phyloP scores from a whole-genome alignment of 2,797 vertebrate species.

The Enteromius argenteus region DNA sequence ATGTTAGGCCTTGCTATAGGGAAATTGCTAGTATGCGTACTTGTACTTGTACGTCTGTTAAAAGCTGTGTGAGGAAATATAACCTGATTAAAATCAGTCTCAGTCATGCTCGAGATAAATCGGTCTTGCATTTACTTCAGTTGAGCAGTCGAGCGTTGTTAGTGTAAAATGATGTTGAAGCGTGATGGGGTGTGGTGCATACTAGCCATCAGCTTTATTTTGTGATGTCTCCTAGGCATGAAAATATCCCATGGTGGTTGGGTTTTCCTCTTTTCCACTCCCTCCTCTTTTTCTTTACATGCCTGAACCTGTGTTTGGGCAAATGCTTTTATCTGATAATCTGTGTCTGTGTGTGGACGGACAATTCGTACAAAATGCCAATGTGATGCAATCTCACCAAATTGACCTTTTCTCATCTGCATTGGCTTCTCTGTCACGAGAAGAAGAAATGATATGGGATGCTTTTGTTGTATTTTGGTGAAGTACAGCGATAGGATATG shows the following conservation, averaged over 20 bases:
- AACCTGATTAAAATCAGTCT: slow-evolving; percentile 16
- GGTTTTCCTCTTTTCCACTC: slow-evolving; percentile 34
- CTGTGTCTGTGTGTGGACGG: neutral
- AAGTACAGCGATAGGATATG: neutral
- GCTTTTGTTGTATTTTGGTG: slow-evolving; percentile 10
- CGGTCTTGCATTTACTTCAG: neutral
- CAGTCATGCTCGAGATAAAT: slow-evolving; percentile 27
- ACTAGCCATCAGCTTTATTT: slow-evolving; percentile 32
- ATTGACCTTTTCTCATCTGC: slow-evolving; percentile 16
- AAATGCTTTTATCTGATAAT: slow-evolving; percentile 57
- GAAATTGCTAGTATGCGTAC: neutral
- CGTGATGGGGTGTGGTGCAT: slow-evolving; percentile 43
- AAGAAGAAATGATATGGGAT: slow-evolving; percentile 4
- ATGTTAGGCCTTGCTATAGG: neutral
- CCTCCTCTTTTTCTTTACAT: slow-evolving; percentile 36
- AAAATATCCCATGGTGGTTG: slow-evolving; percentile 44
- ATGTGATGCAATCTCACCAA: slow-evolving; percentile 32
- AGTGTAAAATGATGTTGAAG: slow-evolving; percentile 30
- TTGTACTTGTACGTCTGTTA: neutral
- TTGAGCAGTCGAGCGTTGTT: slow-evolving; percentile 22
- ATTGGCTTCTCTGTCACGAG: neutral
- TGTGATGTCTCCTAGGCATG: slow-evolving; percentile 43
- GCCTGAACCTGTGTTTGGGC: slow-evolving; percentile 66
- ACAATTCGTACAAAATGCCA: slow-evolving; percentile 38
- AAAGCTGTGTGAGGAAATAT: neutral